Evolutionary conservation across 1,140 invertebrate species (phyloP), one percentile per base, ranked within the genome.

Genomic region (Trissolcus basalis): DNA sequence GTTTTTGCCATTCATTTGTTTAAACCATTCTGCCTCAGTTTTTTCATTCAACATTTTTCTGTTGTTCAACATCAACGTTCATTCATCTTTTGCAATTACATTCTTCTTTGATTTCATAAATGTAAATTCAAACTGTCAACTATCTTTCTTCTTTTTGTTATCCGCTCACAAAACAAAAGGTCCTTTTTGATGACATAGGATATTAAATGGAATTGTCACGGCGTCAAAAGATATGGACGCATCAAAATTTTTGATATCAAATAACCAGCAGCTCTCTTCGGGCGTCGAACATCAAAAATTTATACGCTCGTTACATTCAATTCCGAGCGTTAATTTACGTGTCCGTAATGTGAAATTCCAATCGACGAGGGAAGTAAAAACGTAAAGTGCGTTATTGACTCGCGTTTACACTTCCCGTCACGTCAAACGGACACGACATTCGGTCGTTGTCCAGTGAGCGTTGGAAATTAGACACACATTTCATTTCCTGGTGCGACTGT

Each of bases 401-500:
- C 49, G 60, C 58, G 64, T 58, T 77, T 73, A 71, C 53, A 69
- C 64, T 69, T 73, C 76, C 70, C 58, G 70, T 70, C 65, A 67
- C 50, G 76, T 78, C 76, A 73, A 68, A 36, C 27, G 68, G 68
- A 67, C 61, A 60, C 53, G 69, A 72, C 75, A 77, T 69, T 77
- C 68, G 63, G 71, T 63, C 56, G 58, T 71, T 75, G 64, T 73
- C 70, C 67, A 70, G 63, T 78, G 65, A 77, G 78, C 80, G 81
- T 86, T 87, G 85, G 83, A 87, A 87, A 87, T 87, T 87, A 87
- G 85, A 87, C 85, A 86, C 85, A 85, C 85, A 77, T 87, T 87
- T 87, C 85, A 87, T 87, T 87, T 87, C 85, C 86, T 86, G 85
- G 61, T 84, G 73, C 82, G 85, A 83, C 83, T 85, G 82, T 80